These are phyloP conservation scores for Kobus ellipsiprymnus DNA, from an alignment of 2,113 vertebrate genomes.

Conservation along the genomic window DNA sequence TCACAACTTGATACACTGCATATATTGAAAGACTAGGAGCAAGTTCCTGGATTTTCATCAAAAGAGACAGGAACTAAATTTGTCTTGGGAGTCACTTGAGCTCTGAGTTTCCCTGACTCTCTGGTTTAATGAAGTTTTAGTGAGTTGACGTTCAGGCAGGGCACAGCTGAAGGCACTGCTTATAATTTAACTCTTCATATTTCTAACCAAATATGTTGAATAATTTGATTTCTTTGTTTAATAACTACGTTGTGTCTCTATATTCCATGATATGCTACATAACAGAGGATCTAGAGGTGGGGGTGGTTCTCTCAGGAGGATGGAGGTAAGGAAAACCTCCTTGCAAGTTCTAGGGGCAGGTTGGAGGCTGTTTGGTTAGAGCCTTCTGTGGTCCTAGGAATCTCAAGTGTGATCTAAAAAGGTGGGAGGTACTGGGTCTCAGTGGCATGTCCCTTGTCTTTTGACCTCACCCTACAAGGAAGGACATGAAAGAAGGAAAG, in stretches of 20 bases:
- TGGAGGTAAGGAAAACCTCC: background rate
- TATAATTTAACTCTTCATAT: constrained; percentile 7
- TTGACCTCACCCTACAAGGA: background rate
- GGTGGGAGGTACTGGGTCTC: background rate
- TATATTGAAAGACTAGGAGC: background rate
- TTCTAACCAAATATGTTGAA: background rate
- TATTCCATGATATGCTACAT: background rate
- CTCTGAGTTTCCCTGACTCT: background rate
- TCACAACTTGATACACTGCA: background rate
- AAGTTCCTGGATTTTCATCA: background rate
- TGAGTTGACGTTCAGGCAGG: background rate
- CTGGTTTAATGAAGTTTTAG: background rate
- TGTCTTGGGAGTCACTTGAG: background rate
- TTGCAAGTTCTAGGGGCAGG: background rate
- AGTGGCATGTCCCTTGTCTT: background rate
- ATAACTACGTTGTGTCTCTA: background rate
- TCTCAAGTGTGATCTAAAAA: background rate
- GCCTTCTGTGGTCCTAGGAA: background rate
- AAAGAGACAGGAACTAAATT: background rate
- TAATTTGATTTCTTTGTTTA: background rate
- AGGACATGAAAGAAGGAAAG: background rate
- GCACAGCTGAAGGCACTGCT: background rate
- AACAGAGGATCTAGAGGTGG: background rate
- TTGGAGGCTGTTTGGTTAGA: background rate
- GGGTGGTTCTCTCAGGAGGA: background rate